phyloP scores from a whole-genome alignment of 2,113 vertebrate species.

The Pogonocichla stellata region DNA sequence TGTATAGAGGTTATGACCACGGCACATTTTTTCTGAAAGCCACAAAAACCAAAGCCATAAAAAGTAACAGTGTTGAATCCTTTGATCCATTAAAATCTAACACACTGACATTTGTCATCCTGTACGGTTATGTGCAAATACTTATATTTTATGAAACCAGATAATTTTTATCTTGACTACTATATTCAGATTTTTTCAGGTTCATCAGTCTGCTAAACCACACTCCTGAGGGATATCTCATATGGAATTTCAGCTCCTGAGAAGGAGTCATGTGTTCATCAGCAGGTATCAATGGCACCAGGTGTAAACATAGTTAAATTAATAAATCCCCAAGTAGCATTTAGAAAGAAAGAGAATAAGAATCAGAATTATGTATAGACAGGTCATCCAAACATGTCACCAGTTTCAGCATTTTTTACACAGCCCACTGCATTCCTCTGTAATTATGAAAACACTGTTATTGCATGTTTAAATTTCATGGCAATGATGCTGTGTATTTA shows the following conservation, averaged over 20 bases:
- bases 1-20: neutral
- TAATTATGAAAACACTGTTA: slow-evolving; percentile 28
- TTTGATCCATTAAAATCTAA: slow-evolving; percentile 44
- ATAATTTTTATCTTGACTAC: neutral
- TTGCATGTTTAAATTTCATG: neutral
- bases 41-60: slow-evolving; percentile 16
- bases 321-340: neutral
- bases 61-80: neutral
- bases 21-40: slow-evolving; percentile 23
- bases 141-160: neutral
- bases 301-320: neutral
- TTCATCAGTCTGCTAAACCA: neutral
- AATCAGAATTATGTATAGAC: neutral
- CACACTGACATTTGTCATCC: neutral
- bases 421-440: neutral
- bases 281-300: neutral
- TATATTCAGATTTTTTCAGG: neutral
- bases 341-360: neutral
- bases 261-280: neutral
- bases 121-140: neutral
- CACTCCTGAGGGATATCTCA: neutral
- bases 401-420: neutral
- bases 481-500: neutral
- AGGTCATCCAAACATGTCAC: neutral
- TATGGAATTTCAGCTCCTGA: neutral